Conservation (phyloP, 2,888 invertebrate genomes). For the Eristalis tenax region DNA sequence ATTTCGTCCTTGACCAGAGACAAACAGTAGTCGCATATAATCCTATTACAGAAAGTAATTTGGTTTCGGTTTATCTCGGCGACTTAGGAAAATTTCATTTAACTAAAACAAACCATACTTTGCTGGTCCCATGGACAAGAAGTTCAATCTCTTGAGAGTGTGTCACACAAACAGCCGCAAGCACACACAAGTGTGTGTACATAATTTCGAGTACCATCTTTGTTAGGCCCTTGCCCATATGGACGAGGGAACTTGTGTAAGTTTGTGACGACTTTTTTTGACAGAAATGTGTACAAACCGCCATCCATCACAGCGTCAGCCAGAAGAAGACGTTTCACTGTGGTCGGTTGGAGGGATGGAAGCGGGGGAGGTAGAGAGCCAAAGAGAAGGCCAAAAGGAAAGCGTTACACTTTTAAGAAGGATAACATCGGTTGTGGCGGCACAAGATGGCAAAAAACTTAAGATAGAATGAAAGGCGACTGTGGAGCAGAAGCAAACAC, state of each 20-base stretch:
- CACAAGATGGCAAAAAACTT: not conserved
- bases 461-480: not conserved
- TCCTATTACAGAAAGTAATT: conserved; percentile 39
- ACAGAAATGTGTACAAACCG: not conserved
- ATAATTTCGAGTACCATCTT: not conserved
- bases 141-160: not conserved
- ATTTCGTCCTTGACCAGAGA: conserved; percentile 38
- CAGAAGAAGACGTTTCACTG: not conserved
- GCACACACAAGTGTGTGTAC: not conserved
- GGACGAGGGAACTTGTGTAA: not conserved
- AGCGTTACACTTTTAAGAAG: conserved; percentile 38
- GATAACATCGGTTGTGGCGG: conserved; percentile 39
- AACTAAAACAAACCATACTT: conserved; percentile 20
- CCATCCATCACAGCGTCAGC: conserved; percentile 33
- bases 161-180: not conserved
- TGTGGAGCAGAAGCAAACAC: conserved; percentile 27
- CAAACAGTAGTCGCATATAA: conserved; percentile 11
- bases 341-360: too few relatives aligned
- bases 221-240: not conserved
- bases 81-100: conserved; percentile 17
- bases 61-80: conserved; percentile 4
- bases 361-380: not conserved
- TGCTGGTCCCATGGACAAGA: not conserved
- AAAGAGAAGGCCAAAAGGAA: conserved; percentile 4
- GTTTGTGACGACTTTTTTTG: not conserved